Evolutionary conservation across 2,797 vertebrate genomes (phyloP).

Genomic region (Catostomus latipinnis): DNA sequence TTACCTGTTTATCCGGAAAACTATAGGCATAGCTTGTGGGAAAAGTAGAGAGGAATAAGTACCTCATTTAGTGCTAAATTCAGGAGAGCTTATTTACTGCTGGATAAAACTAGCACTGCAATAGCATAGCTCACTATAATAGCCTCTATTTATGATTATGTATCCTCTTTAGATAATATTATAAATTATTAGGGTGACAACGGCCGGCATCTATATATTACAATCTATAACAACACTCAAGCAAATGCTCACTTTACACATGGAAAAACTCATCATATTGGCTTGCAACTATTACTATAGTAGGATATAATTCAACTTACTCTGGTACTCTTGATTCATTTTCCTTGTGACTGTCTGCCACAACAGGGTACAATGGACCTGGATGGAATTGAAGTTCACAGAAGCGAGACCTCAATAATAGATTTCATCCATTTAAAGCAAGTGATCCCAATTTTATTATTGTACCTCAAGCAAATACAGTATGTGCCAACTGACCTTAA

Average conservation of each 20-base stretch:
- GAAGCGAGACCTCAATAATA: constrained; percentile 72
- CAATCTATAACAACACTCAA: constrained; percentile 25
- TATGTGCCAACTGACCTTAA: constrained; percentile 62
- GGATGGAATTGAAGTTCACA: constrained; percentile 72
- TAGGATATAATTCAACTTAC: constrained; percentile 73
- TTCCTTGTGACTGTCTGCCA: constrained; percentile 66
- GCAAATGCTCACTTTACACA: constrained; percentile 28
- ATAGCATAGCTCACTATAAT: constrained; percentile 27
- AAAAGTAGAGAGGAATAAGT: background rate
- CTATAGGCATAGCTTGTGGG: background rate
- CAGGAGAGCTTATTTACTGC: constrained; percentile 32
- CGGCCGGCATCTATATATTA: constrained; percentile 9
- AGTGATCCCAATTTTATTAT: constrained; percentile 36
- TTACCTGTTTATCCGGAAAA: constrained; percentile 5
- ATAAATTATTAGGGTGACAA: constrained; percentile 42
- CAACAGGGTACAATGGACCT: constrained; percentile 62
- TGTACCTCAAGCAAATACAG: constrained; percentile 29
- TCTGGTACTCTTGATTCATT: constrained; percentile 77
- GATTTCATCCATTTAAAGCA: constrained; percentile 70
- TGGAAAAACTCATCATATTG: constrained; percentile 38
- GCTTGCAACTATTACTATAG: constrained; percentile 34
- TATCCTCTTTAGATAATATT: constrained; percentile 31
- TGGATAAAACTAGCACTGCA: background rate
- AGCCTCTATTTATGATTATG: constrained; percentile 35
- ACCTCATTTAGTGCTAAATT: constrained; percentile 10